Evolutionary conservation across 2,888 invertebrate genomes (phyloP).

Genomic region (Lysandra coridon): DNA sequence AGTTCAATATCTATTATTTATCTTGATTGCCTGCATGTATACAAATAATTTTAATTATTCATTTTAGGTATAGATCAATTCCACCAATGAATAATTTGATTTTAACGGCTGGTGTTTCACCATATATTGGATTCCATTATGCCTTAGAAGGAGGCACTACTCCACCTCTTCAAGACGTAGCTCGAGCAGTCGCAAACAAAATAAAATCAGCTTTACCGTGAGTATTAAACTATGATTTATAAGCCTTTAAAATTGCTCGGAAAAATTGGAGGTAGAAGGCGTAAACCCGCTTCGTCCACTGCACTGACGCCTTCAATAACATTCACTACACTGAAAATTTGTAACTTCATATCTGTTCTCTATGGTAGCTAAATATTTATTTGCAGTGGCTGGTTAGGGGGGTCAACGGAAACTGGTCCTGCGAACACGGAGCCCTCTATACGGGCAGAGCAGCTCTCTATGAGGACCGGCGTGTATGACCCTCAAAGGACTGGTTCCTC

Average conservation of each 20-base stretch:
- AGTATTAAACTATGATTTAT: conserved; percentile 56
- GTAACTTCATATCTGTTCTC: background rate
- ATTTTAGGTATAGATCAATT: conserved; percentile 82
- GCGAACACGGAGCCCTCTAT: conserved; percentile 72
- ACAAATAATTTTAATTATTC: background rate
- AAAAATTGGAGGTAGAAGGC: too few relatives aligned
- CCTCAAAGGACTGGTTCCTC: conserved; percentile 85
- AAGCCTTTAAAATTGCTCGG: too few relatives aligned
- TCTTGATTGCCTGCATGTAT: background rate
- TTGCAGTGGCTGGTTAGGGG: conserved; percentile 71
- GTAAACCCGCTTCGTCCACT: too few relatives aligned
- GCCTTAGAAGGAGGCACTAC: conserved; percentile 91
- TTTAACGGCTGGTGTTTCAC: conserved; percentile 88
- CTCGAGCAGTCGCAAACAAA: conserved; percentile 94
- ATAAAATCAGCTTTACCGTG: conserved; percentile 89
- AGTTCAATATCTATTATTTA: too few relatives aligned
- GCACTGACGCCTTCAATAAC: too few relatives aligned
- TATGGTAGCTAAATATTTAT: conserved; percentile 22
- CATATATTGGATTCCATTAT: conserved; percentile 93
- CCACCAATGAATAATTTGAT: conserved; percentile 89
- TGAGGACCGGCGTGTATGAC: conserved; percentile 91
- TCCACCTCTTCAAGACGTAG: conserved; percentile 93
- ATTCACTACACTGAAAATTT: background rate
- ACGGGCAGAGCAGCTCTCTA: conserved; percentile 86
- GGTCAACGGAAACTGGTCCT: conserved; percentile 53